Base-by-base conservation (phyloP, 2,797 vertebrate genomes). In the Argentina silus region DNA sequence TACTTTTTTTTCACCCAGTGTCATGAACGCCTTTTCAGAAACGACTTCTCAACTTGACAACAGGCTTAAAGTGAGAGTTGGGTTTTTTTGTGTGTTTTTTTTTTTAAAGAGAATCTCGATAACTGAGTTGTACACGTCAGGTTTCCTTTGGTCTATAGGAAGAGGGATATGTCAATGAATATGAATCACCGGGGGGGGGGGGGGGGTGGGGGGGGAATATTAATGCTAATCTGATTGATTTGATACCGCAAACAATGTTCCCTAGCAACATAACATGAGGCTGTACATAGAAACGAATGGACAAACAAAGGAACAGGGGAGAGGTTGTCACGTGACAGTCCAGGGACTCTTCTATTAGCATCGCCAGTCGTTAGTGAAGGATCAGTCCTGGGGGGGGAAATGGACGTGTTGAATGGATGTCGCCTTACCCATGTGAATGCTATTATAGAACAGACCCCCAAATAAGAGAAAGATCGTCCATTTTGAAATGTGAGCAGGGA, bases 201-300 rank as follows among this genome's bases (percentile, higher is more conserved):
- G 27, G 2, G 2, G 27, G 27, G 27, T n/a, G 27, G 4, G 11
- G 21, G 56, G 19, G 47, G 77, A 63, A 69, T 68, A 47, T 76
- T 83, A 67, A 81, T 68, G 78, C 73, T 87, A 79, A 90, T 86
- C 87, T 88, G 88, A 93, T 92, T 86, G 85, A 83, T 89, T 76
- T 10, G 71, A 91, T 87, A 77, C 86, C 80, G 78, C 76, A 8
- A 70, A 57, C 73, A 23, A 14, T 69, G 91, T 92, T 90, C 36
- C 93, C 83, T 85, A 80, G 94, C 92, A 93, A 94, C 92, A 80
- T 79, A 88, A 91, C 89, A 90, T 92, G 92, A 87, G 84, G 78
- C 71, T 81, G 85, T 89, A 92, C 90, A 92, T 88, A 93, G 87
- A 91, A 88, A 85, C 82, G 84, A 82, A 85, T 87, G 82, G 78